Evolutionary conservation across 1,140 invertebrate species (phyloP).

Genomic region (Drosophila biarmipes): DNA sequence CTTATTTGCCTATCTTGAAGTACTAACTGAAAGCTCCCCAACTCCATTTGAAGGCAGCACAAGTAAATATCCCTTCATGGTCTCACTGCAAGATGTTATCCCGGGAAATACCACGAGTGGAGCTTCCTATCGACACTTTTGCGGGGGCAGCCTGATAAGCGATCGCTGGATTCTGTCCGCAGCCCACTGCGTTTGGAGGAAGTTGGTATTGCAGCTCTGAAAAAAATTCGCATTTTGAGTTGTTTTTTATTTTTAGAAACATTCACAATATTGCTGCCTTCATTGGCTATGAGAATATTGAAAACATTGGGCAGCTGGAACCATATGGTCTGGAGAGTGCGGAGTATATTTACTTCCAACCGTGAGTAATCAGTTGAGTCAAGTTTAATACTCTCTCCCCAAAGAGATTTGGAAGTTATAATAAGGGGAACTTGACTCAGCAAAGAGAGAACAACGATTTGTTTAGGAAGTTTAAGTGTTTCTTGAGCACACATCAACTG

Average conservation of each 20-base stretch:
- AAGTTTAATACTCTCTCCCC: constrained; percentile 42
- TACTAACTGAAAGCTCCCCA: constrained; percentile 18
- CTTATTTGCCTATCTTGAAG: background rate
- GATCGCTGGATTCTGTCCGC: constrained; percentile 74
- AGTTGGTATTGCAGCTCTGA: constrained; percentile 33
- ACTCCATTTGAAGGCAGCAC: constrained; percentile 38
- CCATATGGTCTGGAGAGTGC: constrained; percentile 59
- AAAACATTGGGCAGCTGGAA: constrained; percentile 47
- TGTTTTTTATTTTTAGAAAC: constrained; percentile 38
- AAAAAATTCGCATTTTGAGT: background rate
- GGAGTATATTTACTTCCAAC: constrained; percentile 79
- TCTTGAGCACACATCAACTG: no score
- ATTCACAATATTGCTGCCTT: constrained; percentile 59
- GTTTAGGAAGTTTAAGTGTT: no score
- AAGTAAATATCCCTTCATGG: constrained; percentile 70
- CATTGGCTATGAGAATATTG: constrained; percentile 71
- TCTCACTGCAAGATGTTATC: constrained; percentile 65
- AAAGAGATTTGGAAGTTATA: background rate
- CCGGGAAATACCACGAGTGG: constrained; percentile 10
- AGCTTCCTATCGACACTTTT: constrained; percentile 62
- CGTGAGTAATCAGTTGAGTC: constrained; percentile 57
- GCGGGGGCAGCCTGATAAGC: constrained; percentile 72
- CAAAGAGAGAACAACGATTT: no score
- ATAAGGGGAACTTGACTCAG: background rate
- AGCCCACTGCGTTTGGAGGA: constrained; percentile 74